Base-by-base conservation (phyloP, 1,140 invertebrate species). In the Tetragonula clypearis region DNA sequence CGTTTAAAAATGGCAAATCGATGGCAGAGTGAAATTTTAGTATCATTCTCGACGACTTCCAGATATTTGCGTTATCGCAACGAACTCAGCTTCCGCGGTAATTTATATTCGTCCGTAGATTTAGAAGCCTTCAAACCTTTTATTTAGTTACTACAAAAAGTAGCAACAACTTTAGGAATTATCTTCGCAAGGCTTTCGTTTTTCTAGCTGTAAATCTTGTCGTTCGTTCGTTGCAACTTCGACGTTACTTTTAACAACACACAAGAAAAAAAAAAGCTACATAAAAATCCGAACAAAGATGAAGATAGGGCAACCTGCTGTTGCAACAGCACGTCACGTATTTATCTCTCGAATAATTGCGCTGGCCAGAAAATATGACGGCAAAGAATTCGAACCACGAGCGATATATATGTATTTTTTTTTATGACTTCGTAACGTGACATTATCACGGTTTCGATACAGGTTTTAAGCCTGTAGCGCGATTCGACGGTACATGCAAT, bases 1-100 rank as follows among this genome's bases (percentile, higher is more conserved):
- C 75, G 41, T 60, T 84, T 55, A 53, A 84, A 79, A 84, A 84
- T 73, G 49, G 30, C 23, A 53, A 60, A 30, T 71, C 76, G 68
- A 55, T 84, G 41, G 35, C 1, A 5, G 6, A 6, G 41, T 26
- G n/a, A 66, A 58, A 21, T 77, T 58, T 30, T 9, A 53, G 23
- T 19, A 49, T 49, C 8, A 49, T 73, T 55, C 17, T 26, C 19
- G 23, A 74, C 17, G 26, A 49, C 6, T 74, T 55, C 9, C 11
- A 15, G 55, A 4, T 17, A 19, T 9, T 73, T 14, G 9, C 6
- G 41, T n/a, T 35, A 49, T n/a, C 23, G 8, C 17, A 68, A 21
- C 19, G 19, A 68, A 19, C 17, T 68, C 19, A 30, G 3, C 9
- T 9, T 30, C 19, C 30, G 8, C 4, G 62, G 6, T 66, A 66